phyloP scores from a whole-genome alignment of 2,888 invertebrate species.

The Diloba caeruleocephala region DNA sequence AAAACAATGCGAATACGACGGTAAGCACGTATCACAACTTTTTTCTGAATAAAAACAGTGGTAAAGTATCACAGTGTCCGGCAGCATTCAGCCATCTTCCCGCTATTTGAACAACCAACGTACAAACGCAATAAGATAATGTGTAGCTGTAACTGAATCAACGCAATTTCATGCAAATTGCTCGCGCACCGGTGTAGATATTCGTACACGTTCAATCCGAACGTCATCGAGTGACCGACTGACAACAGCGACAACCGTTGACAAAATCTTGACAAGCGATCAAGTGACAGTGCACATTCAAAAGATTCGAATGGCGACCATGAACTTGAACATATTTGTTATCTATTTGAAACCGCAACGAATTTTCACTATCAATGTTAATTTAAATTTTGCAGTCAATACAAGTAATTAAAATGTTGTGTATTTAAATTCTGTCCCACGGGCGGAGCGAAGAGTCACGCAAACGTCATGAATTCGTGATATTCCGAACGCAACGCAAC shows the following conservation, averaged over 20 bases:
- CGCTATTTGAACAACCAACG: constrained; percentile 65
- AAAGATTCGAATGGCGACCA: constrained; percentile 64
- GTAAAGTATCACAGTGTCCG: constrained; percentile 69
- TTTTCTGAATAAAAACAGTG: constrained; percentile 62
- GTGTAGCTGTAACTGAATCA: constrained; percentile 86
- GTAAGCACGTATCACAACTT: constrained; percentile 48
- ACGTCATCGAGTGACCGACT: constrained; percentile 81
- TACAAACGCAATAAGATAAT: constrained; percentile 75
- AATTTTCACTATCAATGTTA: constrained; percentile 31
- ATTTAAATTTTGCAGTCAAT: constrained; percentile 34
- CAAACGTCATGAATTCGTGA: constrained; percentile 41
- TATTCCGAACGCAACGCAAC: constrained; percentile 71
- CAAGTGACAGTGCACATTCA: constrained; percentile 75
- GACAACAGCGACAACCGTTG: constrained; percentile 68
- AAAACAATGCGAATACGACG: constrained; percentile 70
- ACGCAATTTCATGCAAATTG: constrained; percentile 83
- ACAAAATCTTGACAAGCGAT: constrained; percentile 67
- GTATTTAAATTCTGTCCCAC: constrained; percentile 26
- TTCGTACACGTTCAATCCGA: constrained; percentile 74
- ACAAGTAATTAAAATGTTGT: constrained; percentile 28
- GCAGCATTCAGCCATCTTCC: constrained; percentile 69
- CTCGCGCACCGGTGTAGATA: constrained; percentile 65
- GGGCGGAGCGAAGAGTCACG: constrained; percentile 35
- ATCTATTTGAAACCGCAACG: constrained; percentile 38
- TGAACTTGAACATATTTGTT: constrained; percentile 76